Evolutionary conservation across 2,888 invertebrate species (phyloP), one percentile per base, ranked within the genome.

Genomic region (Pomacea canaliculata): DNA sequence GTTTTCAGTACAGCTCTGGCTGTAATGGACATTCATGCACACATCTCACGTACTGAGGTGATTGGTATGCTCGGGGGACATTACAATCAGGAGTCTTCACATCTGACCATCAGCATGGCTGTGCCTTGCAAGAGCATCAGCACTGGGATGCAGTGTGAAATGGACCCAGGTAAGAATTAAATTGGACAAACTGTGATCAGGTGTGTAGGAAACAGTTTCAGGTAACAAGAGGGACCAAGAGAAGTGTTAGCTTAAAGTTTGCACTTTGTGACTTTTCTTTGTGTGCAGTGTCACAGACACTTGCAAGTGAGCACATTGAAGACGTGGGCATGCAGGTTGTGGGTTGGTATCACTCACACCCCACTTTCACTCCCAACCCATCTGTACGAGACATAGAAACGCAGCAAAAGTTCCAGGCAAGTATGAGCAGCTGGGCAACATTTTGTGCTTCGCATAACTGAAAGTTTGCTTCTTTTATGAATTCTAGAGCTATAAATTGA

Each of bases 271-370:
- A 23, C 23, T 68, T 48, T 16, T 66, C n/a, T 56, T 62, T 75
- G 60, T 46, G 67, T 79, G 27, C 84, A 92, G 92, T 94, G 37
- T 93, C 93, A 7, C 94, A 95, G 87, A 93, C 94, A 9, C 90
- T 89, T 79, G 94, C 94, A 5, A 93, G 93, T 73, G 93, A 93
- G 82, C 86, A 86, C 56, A 92, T 95, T 49, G 91, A 91, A 9
- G 79, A 86, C 18, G 88, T 88, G 27, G 93, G 93, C 7, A 87
- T 91, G 83, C 87, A 91, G 37, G 93, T 94, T 75, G 92, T 94
- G 77, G 95, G 94, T 48, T 95, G 95, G 95, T 95, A 94, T 91
- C 95, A 95, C 92, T 95, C 95, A 51, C 95, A 95, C 92, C 95
- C 95, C 3, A 91, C 92, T 48, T 95, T 95, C 91, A 92, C 93